Conservation (phyloP, 1,140 invertebrate species). For the Drosophila guanche region DNA sequence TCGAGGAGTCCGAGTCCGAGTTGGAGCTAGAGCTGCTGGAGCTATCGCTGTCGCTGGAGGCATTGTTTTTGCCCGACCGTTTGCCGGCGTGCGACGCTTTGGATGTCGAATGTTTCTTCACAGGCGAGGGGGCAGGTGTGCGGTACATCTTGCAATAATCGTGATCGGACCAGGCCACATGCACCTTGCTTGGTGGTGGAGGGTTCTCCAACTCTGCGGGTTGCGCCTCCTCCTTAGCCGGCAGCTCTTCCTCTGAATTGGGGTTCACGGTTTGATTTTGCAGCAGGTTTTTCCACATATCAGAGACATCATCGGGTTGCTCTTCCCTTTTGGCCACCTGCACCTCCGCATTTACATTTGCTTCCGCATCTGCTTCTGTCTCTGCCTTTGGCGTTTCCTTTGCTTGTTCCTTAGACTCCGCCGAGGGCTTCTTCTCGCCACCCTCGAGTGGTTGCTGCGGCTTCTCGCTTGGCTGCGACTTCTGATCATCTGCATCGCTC, state of each 20-base stretch:
- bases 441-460: not conserved
- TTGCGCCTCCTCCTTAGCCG: constrained; percentile 43
- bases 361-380: not conserved
- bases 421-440: not conserved
- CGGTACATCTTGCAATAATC: constrained; percentile 86
- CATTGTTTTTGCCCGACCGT: constrained; percentile 81
- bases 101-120: constrained; percentile 16
- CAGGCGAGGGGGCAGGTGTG: constrained; percentile 44
- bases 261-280: constrained; percentile 41
- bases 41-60: constrained; percentile 89
- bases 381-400: constrained; percentile 9
- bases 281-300: constrained; percentile 92
- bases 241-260: constrained; percentile 84
- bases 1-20: constrained; percentile 82
- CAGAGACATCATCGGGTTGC: constrained; percentile 84
- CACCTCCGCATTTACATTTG: not conserved
- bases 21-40: constrained; percentile 86
- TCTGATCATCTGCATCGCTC: constrained; percentile 58
- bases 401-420: not conserved
- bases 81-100: constrained; percentile 24
- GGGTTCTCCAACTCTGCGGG: constrained; percentile 37
- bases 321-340: constrained; percentile 20
- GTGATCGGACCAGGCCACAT: constrained; percentile 87
- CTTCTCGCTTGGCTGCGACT: constrained; percentile 22
- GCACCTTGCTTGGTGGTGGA: constrained; percentile 83